Evolutionary conservation across 2,113 vertebrate species (phyloP), one percentile per base, ranked within the genome.

Genomic region (Marmota flaviventris): DNA sequence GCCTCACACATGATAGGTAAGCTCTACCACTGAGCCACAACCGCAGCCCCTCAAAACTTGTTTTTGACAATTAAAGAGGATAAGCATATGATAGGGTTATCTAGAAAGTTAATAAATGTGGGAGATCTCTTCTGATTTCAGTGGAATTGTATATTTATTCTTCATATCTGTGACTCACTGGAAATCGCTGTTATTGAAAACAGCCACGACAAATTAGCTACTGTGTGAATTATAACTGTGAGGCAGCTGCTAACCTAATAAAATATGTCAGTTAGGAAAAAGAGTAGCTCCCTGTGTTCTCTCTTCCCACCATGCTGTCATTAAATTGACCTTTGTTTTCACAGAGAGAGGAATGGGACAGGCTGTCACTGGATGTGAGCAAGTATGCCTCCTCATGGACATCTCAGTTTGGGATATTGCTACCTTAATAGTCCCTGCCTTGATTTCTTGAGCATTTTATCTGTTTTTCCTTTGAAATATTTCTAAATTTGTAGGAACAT

Each of bases 391-490:
- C 22, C n/a, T 84, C 42, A 10, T 27, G 82, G 53, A 83, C 73
- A 37, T 79, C 86, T 92, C 85, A 79, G 17, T 75, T 76, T 91
- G 34, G 51, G 32, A 48, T 84, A 45, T 18, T 95, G 37, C 32
- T 51, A 22, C 63, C 3, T 88, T 78, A 56, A 14, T 73, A 48
- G 25, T 76, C 42, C 75, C n/a, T 79, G 83, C 45, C 51, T 94
- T 92, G 14, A 25, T 45, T 79, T 96, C 45, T 86, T 85, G 73
- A 77, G 34, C 14, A 39, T 92, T 96, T 87, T 70, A 34, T 89
- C 18, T 75, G 75, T 92, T 90, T 85, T 89, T 85, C 58, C 58
- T 94, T 76, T 37, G n/a, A 72, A 91, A 73, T 95, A 69, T 92
- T 94, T 94, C 42, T 22, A 89, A 27, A 77, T n/a, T 81, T 89